These are phyloP conservation scores for Eupelmus urozonus DNA, from an alignment of 2,888 invertebrate genomes.

Conservation along the genomic window DNA sequence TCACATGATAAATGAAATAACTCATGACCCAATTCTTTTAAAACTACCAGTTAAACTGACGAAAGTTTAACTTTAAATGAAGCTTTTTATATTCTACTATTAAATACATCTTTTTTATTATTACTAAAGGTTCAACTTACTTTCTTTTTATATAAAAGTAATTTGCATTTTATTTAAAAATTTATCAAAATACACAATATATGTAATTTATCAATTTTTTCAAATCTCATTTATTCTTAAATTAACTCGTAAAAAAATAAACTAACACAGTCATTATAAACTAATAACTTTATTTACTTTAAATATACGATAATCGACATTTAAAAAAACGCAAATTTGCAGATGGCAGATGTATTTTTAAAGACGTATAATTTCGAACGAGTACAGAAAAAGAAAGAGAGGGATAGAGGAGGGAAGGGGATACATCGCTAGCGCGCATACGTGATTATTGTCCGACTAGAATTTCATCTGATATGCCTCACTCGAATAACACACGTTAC, in stretches of 20 bases:
- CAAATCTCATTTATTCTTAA: no score
- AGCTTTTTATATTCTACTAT: not conserved
- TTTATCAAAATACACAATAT: no score
- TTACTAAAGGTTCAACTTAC: not conserved
- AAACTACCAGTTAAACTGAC: not conserved
- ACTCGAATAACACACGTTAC: slow-evolving; percentile 42
- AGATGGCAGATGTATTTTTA: slow-evolving; percentile 3
- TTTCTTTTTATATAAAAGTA: no score
- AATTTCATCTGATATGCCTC: slow-evolving; percentile 41
- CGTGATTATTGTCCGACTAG: slow-evolving; percentile 41
- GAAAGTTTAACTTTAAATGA: no score
- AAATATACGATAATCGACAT: no score
- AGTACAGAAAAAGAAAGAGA: not conserved
- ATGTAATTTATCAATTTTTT: no score
- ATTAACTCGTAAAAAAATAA: no score
- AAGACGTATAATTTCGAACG: slow-evolving; percentile 21
- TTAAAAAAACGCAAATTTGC: no score
- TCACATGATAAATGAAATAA: not conserved
- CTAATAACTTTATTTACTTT: not conserved
- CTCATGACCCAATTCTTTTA: not conserved
- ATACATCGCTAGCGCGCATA: slow-evolving; percentile 1
- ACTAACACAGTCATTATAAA: not conserved
- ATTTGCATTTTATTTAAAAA: no score
- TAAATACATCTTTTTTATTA: no score
- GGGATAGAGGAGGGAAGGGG: not conserved